Conservation (phyloP, 2,113 vertebrate genomes). For the Progne subis region DNA sequence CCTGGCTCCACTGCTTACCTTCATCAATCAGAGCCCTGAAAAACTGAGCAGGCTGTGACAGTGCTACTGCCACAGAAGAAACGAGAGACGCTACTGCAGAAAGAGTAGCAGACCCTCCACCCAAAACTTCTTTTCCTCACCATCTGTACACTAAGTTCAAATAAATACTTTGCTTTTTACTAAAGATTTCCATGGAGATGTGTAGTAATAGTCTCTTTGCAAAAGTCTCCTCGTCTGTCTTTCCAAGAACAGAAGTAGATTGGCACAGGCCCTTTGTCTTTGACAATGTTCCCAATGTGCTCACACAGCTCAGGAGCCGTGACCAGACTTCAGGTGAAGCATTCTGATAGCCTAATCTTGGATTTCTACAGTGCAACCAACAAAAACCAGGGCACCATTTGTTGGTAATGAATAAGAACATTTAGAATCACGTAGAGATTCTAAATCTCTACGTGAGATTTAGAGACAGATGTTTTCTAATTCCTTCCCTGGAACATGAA, state of each 20-base stretch:
- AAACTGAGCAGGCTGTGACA: not conserved
- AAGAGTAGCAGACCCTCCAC: not conserved
- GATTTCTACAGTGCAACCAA: not conserved
- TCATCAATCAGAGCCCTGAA: not conserved
- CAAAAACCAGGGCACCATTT: not conserved
- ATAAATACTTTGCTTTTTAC: not conserved
- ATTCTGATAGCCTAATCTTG: not conserved
- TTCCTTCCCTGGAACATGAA: not conserved
- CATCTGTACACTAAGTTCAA: not conserved
- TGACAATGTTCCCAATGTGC: not conserved
- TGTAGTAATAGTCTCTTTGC: not conserved
- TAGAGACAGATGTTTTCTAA: not conserved
- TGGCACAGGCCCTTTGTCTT: not conserved
- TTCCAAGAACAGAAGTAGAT: not conserved
- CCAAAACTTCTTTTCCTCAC: not conserved
- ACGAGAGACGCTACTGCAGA: not conserved
- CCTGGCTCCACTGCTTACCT: not conserved
- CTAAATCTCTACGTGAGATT: no score
- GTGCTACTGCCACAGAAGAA: not conserved
- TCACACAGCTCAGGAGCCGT: not conserved
- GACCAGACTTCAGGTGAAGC: not conserved
- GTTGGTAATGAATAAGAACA: not conserved
- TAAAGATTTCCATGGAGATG: not conserved
- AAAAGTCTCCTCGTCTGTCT: not conserved
- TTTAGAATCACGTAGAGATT: not conserved